These are phyloP conservation scores for Dasyprocta punctata DNA, from an alignment of 2,113 vertebrate genomes.

Conservation along the genomic window DNA sequence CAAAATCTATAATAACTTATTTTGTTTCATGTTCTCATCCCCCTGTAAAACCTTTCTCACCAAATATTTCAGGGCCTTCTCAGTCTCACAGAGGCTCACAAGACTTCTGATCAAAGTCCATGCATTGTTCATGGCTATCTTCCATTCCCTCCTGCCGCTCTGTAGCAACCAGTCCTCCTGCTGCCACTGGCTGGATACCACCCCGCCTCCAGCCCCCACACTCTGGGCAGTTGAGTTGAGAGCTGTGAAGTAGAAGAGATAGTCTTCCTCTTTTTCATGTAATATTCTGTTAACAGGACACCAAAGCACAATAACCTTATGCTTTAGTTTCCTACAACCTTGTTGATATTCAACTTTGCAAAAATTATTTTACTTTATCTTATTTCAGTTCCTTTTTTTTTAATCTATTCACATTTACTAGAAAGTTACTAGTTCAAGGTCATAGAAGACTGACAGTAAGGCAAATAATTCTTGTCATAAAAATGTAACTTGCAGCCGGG, in stretches of 20 bases:
- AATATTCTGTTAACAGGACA: background rate
- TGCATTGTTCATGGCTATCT: background rate
- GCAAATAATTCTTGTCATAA: background rate
- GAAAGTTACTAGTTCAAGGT: background rate
- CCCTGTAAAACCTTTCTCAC: background rate
- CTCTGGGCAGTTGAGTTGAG: background rate
- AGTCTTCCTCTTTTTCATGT: background rate
- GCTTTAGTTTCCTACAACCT: background rate
- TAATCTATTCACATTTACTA: background rate
- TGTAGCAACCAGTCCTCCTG: background rate
- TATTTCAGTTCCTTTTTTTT: background rate
- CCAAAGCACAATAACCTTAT: background rate
- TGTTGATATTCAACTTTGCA: background rate
- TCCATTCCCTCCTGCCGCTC: background rate
- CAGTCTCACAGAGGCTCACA: background rate
- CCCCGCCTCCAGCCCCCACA: accelerated
- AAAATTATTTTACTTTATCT: background rate
- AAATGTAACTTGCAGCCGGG: background rate
- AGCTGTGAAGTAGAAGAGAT: background rate
- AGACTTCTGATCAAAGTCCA: background rate
- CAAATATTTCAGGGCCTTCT: background rate
- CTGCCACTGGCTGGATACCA: background rate
- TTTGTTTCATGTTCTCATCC: background rate
- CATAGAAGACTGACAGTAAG: background rate
- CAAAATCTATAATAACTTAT: background rate